Conservation (phyloP, 2,113 vertebrate species). For the Pollachius pollachius region DNA sequence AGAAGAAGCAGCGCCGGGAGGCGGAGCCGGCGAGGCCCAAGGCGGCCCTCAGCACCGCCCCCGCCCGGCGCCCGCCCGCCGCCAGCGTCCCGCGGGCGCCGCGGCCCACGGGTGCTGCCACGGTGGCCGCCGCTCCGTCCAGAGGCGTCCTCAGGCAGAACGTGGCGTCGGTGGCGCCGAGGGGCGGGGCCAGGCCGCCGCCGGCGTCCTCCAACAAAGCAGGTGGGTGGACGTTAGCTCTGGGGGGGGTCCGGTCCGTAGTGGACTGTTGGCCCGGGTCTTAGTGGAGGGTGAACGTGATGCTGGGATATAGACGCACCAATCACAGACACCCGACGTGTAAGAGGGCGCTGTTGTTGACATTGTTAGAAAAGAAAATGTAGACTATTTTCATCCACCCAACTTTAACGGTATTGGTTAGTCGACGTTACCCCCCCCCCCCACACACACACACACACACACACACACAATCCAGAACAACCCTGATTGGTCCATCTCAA, state of each 20-base stretch:
- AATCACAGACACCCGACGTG: no score
- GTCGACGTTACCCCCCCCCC: no score
- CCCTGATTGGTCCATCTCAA: no score
- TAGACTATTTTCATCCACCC: no score
- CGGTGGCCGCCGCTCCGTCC: conserved; percentile 67
- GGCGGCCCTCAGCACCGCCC: conserved; percentile 44
- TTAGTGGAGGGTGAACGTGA: background rate
- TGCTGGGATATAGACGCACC: no score
- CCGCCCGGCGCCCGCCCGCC: conserved; percentile 23
- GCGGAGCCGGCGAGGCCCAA: conserved; percentile 21
- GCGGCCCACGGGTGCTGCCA: conserved; percentile 55
- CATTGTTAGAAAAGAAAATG: no score
- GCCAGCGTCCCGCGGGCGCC: conserved; percentile 25
- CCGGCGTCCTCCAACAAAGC: conserved; percentile 6
- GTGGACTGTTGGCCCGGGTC: background rate
- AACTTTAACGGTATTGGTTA: no score
- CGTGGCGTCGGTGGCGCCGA: conserved; percentile 39
- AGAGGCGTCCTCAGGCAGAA: conserved; percentile 55
- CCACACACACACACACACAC: no score
- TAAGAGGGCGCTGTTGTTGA: no score
- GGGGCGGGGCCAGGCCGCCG: conserved; percentile 23
- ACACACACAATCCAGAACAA: no score
- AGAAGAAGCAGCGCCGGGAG: conserved; percentile 67
- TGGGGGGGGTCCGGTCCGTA: background rate
- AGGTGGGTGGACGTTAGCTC: conserved; percentile 9